Evolutionary conservation across 2,888 invertebrate genomes (phyloP).

Genomic region (Sinodicranocentrus sp.): DNA sequence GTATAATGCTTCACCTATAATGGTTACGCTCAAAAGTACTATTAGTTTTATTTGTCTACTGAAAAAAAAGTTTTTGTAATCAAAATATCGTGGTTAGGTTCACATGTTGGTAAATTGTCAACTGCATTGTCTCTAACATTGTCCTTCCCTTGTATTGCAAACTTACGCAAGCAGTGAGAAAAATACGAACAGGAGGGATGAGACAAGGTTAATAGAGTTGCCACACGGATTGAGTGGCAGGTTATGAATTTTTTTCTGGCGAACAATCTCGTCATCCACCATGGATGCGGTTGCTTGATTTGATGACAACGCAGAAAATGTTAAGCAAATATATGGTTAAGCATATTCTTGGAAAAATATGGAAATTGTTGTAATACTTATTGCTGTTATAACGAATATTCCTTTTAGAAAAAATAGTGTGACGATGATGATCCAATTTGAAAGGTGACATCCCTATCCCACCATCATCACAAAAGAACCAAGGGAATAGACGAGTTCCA

Average conservation of each 20-base stretch:
- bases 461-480: conserved; percentile 34
- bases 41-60: too few relatives aligned
- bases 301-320: too few relatives aligned
- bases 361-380: neutral
- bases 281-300: too few relatives aligned
- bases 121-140: neutral
- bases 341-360: neutral
- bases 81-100: too few relatives aligned
- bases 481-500: too few relatives aligned
- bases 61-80: too few relatives aligned
- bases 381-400: neutral
- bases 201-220: conserved; percentile 76
- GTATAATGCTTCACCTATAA: too few relatives aligned
- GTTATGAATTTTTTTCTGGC: conserved; percentile 72
- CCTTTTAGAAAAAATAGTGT: neutral
- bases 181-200: conserved; percentile 65
- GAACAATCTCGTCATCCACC: conserved; percentile 5
- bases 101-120: too few relatives aligned
- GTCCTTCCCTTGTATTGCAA: neutral
- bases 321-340: too few relatives aligned
- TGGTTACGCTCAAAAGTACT: too few relatives aligned
- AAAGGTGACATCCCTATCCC: conserved; percentile 44
- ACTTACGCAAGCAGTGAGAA: neutral
- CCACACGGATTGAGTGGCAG: conserved; percentile 72
- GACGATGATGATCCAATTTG: conserved; percentile 46